Evolutionary conservation across 1,140 invertebrate species (phyloP), one percentile per base, ranked within the genome.

Genomic region (Aphidius gifuensis): DNA sequence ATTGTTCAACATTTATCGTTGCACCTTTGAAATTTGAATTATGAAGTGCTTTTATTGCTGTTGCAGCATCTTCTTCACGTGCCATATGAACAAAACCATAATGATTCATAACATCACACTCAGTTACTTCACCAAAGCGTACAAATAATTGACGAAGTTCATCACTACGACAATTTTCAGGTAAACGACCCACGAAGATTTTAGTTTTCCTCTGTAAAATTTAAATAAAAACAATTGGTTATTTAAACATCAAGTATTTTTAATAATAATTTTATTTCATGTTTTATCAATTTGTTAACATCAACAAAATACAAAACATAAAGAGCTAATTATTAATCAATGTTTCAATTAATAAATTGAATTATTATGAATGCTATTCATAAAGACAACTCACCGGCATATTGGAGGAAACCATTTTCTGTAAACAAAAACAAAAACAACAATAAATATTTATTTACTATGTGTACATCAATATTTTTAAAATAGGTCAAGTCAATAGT

Each of bases 71-170:
- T 60, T 81, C 78, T 65, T 80, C 79, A 0, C 78, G 69, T 9
- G 79, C 78, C 79, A 80, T 80, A 66, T 81, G 79, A 7, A 81
- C 79, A 66, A 81, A 81, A 39, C 76, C 78, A 59, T 81, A 81
- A 48, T 79, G 74, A 64, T 80, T 78, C 79, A 79, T 80, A 21
- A 81, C 79, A 63, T 81, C 80, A 54, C 80, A 81, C 61, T 81
- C 80, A 0, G 80, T 81, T 6, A 80, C 80, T 51, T 80, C 80
- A 9, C 80, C 80, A 43, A 76, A 81, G 11, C 80, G 78, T 9
- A 76, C 66, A 63, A 81, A 81, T 51, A 81, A 71, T 66, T 77
- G 73, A 54, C 78, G 71, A 9, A 81, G 70, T 62, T 81, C 80
- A 46, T 81, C 79, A 61, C 72, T 79, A 44, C 77, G 73, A 69